These are phyloP conservation scores for Bombus soroeensis DNA, from an alignment of 1,140 invertebrate species.

Conservation along the genomic window DNA sequence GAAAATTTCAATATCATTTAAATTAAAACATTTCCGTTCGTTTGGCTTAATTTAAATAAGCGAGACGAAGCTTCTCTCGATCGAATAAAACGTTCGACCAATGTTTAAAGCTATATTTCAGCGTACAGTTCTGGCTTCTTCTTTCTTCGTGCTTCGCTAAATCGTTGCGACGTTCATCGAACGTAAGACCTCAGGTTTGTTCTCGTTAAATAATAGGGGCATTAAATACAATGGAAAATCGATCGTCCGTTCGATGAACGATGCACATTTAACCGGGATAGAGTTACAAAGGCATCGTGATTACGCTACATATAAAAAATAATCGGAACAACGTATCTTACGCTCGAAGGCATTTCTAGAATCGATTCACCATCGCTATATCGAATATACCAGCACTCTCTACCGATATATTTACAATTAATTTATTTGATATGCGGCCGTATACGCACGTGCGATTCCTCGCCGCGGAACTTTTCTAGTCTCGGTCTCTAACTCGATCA, in stretches of 20 bases:
- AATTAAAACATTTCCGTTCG: not conserved
- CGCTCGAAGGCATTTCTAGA: conserved; percentile 45
- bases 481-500: not conserved
- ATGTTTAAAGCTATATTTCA: not conserved
- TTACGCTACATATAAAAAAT: conserved; percentile 54
- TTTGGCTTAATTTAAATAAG: not conserved
- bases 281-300: conserved; percentile 35
- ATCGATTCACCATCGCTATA: conserved; percentile 11
- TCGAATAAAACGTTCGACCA: conserved; percentile 6
- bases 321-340: conserved; percentile 48
- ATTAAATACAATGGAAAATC: conserved; percentile 29
- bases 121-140: not conserved
- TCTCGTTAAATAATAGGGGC: not conserved
- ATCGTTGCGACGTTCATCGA: not conserved
- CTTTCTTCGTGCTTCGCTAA: not conserved
- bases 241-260: conserved; percentile 12
- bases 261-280: not conserved
- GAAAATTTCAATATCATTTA: not conserved
- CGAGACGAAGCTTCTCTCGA: not conserved
- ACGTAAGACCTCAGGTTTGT: not conserved
- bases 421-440: not conserved
- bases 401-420: conserved; percentile 18
- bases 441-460: not conserved
- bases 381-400: not conserved
- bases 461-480: conserved; percentile 2